Evolutionary conservation across 1,140 invertebrate species (phyloP), one percentile per base, ranked within the genome.

Genomic region (Drosophila seguyi): DNA sequence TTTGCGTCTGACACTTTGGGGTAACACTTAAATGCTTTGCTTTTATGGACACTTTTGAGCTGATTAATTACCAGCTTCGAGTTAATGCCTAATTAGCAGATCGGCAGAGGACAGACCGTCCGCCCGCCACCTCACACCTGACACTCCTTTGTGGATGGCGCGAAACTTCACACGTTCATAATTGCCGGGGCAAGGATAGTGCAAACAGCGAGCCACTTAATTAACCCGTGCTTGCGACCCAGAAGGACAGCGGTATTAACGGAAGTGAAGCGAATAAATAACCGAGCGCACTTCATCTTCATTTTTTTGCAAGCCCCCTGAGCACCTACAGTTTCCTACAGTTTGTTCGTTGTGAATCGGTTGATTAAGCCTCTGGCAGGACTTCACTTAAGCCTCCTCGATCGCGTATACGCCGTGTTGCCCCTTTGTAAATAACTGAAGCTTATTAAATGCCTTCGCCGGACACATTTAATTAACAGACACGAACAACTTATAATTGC

Each of bases 381-480:
- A 36, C 44, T 42, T 20, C 39, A 16, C 11, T 78, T 55, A 53
- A 61, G 39, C 57, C 56, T 68, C 45, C 57, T 44, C 44, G 48
- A 48, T 48, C 57, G 63, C 67, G 67, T 62, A 77, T 76, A 44
- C 63, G 79, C 59, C 80, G 61, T 83, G 72, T 72, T 60, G 61
- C 20, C 34, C 66, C 65, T 86, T 86, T 86, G 79, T 87, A 86
- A 87, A 73, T 87, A 87, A 69, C 75, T 82, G 84, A 86, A 78
- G 85, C 85, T 83, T 84, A 78, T 88, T 88, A 90, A 88, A 88
- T 90, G 84, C 81, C 84, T 74, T 81, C 76, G 75, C 85, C 75
- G 87, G 84, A 88, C 85, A 90, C 85, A 88, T 88, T 88, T 88
- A 88, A 88, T 88, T 88, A 88, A 88, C 84, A 90, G 84, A 90